Evolutionary conservation across 2,888 invertebrate genomes (phyloP).

Genomic region (Sinotaia quadrata): DNA sequence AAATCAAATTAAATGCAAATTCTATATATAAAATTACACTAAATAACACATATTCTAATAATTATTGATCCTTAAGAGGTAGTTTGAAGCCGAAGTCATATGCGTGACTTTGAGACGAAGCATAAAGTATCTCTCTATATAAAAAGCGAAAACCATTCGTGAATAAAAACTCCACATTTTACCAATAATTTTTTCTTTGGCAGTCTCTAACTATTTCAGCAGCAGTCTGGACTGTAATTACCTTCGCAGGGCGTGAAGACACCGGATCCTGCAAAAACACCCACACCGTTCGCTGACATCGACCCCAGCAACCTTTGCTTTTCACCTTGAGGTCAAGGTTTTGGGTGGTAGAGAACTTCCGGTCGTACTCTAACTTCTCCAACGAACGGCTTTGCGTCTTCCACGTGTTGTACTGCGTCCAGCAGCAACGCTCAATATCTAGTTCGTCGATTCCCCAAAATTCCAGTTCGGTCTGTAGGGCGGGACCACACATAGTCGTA

Average conservation of each 20-base stretch:
- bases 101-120: no score
- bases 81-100: no score
- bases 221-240: no score
- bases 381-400: conserved; percentile 63
- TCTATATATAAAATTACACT: no score
- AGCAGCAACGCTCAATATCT: conserved; percentile 68
- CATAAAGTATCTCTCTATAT: no score
- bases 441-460: conserved; percentile 69
- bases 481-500: conserved; percentile 65
- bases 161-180: no score
- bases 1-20: no score
- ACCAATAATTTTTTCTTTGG: no score
- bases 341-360: conserved; percentile 60
- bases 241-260: conserved; percentile 62
- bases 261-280: conserved; percentile 63
- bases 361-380: conserved; percentile 62
- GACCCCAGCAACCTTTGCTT: conserved; percentile 45
- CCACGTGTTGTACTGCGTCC: conserved; percentile 68
- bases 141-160: no score
- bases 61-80: no score
- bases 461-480: conserved; percentile 63
- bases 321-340: conserved; percentile 49
- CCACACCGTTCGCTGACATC: conserved; percentile 54
- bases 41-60: no score
- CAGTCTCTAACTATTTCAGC: no score